Evolutionary conservation across 2,797 vertebrate genomes (phyloP), one percentile per base, ranked within the genome.

Genomic region (Melanotaenia pygmaea): DNA sequence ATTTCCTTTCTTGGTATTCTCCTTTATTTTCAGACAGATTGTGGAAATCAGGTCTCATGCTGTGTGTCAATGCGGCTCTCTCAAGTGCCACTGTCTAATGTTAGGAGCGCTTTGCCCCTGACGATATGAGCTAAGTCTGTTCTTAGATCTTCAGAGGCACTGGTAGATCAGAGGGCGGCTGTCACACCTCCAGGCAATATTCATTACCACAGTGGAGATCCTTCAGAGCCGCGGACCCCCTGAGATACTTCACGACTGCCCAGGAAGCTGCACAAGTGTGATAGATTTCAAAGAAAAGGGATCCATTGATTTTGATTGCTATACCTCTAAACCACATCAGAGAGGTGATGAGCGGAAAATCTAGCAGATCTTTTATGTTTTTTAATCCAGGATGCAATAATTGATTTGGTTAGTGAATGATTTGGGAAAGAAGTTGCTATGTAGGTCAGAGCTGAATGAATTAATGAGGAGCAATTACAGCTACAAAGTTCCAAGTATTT

Each of bases 81-180:
- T 86, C 65, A 64, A 86, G 90, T 71, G 87, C 81, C 81, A 68
- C 72, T 16, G 69, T 91, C 87, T 89, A 84, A 92, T 80, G 85
- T 82, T 77, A 80, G 80, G 64, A 77, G 77, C 26, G 37, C 67
- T 77, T 66, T 38, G 79, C 45, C 56, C 73, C 83, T 74, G 68
- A 77, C 59, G 68, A 79, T 80, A 80, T 47, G 80, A 79, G 81
- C 76, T 65, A 67, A 83, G 84, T 71, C 74, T 79, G 75, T 78
- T 80, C 72, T 93, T 74, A 91, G 91, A 93, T 91, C 89, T 92
- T 92, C 89, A 92, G 84, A 93, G 82, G 85, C 67, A 8, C 59
- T 50, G 72, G 56, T 28, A 87, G 88, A 91, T 93, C 89, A 91
- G 86, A 93, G 84, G 80, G 85, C 58, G 65, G 72, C 90, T 87